Base-by-base conservation (phyloP, 92 coral and sea anemone genomes). In the Palythoa caribaeorum region DNA sequence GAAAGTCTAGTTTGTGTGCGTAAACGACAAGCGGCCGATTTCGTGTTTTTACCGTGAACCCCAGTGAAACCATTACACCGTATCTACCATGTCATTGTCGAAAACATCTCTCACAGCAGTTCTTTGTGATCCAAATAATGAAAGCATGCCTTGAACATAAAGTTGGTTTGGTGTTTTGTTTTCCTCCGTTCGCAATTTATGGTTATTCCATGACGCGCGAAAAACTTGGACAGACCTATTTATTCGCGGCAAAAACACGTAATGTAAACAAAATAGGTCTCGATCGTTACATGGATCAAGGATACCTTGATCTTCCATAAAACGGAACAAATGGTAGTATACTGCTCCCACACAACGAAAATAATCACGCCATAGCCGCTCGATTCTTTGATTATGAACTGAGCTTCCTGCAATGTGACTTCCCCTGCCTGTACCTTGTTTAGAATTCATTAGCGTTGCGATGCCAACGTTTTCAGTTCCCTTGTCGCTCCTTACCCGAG, bases 361-460 rank as follows among this genome's bases (percentile, higher is more conserved):
- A 52, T 83, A 85, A 62, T 88, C 91, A 3, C 91, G 54, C 93
- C 93, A 83, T 16, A 91, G 84, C 52, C 91, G 66, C 44, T 87
- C 93, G 19, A 87, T 91, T 65, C 88, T 40, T 20, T 88, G 87
- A 35, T 88, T 80, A 79, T 86, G 93, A 9, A 89, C 88, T 2
- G 91, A 88, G 87, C 89, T 83, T 11, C 91, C 94, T 19, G 94
- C 87, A 12, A 91, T 91, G 47, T 81, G 87, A 28, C 91, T 88
- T 54, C 94, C 91, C 37, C 89, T 52, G 12, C 85, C 85, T 38
- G 76, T 66, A 63, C 90, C 90, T 48, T 85, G 44, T 13, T 11
- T 55, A 19, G 78, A 83, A 68, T 78, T 83, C 90, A 87, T 77
- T 36, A 62, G 83, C 77, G 47, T 87, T 2, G 85, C 84, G 9